Base-by-base conservation (phyloP, 2,797 vertebrate species). In the Pseudopleuronectes americanus region DNA sequence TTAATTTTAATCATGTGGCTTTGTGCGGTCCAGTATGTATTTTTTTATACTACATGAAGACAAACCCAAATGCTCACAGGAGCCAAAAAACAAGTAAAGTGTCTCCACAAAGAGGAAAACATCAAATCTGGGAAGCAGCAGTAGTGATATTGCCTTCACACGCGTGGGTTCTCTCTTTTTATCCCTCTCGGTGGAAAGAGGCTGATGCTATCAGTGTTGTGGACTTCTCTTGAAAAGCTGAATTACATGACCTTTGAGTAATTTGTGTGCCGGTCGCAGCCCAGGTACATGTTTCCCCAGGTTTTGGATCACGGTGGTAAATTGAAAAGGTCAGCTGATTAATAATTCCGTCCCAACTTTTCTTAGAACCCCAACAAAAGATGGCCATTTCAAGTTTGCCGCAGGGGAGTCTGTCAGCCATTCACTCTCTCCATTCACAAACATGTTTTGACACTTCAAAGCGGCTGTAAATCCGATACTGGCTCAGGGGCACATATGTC, bases 1-100 rank as follows among this genome's bases (percentile, higher is more conserved):
- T 92, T 90, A 89, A 87, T 88, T 89, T 81, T 83, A 88, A 91
- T 89, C 84, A 78, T 36, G 82, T 81, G 79, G 84, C 74, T 88
- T 89, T 85, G 74, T 77, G 86, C 17, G 83, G 45, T 81, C 78
- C 68, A 68, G 76, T 83, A 58, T 81, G 83, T n/a, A n/a, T 67
- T 68, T 68, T 74, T 79, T 54, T 58, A 45, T 41, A 70, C 74
- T 21, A 71, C 77, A 83, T 79, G 57, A 69, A 83, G 71, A 85
- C 64, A 63, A 80, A 84, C 59, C 74, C 64, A 83, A 85, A 38
- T 51, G 59, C 48, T 57, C 31, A 53, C 41, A 69, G 64, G 61
- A 64, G 61, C 80, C 70, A 79, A 72, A 72, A 81, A 81, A 61
- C 62, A 64, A 73, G 41, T 36, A 12, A 71, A 70, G 64, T 71